Evolutionary conservation across 2,797 vertebrate genomes (phyloP), one percentile per base, ranked within the genome.

Genomic region (Pangasius macronema): DNA sequence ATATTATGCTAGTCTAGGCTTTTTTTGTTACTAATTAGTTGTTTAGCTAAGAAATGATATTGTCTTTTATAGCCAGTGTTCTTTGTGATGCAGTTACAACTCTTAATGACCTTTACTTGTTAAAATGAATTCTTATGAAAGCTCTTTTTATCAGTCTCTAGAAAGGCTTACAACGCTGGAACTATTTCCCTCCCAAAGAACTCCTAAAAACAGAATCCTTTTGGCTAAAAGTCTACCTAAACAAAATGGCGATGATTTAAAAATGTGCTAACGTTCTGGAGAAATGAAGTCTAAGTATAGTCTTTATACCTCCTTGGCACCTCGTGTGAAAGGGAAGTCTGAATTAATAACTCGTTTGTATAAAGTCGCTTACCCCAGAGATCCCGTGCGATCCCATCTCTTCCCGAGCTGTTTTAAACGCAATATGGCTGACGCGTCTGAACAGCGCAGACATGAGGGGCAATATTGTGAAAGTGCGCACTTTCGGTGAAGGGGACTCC

Each of bases 401-500:
- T 57, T 33, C 55, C 49, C 10, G 22, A 67, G 42, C 39, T 11
- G 22, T 59, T 36, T 82, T 42, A 42, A 75, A 73, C 42, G 77
- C 83, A 85, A 82, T 82, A 85, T 88, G 83, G 84, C 80, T 55
- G 82, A 39, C 46, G 61, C 46, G 84, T n/a, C 42, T 24, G 76
- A 88, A 82, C 82, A 63, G 11, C 24, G 3, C n/a, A 84, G 75
- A 86, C 77, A 72, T 65, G 59, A 87, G 87, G 39, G 73, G 76
- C 59, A 79, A 85, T 86, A 87, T 59, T 82, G 85, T 84, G 88
- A 81, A 89, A 84, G 79, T 82, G 81, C 33, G 53, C 82, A 88
- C 81, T 63, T 87, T 51, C 33, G 83, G 67, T 77, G 88, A 51
- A 85, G 68, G 93, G 91, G 92, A 95, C 93, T 93, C 87, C 89